These are phyloP conservation scores for Mastomys natalensis DNA, from an alignment of 2,113 vertebrate species.

Conservation along the genomic window DNA sequence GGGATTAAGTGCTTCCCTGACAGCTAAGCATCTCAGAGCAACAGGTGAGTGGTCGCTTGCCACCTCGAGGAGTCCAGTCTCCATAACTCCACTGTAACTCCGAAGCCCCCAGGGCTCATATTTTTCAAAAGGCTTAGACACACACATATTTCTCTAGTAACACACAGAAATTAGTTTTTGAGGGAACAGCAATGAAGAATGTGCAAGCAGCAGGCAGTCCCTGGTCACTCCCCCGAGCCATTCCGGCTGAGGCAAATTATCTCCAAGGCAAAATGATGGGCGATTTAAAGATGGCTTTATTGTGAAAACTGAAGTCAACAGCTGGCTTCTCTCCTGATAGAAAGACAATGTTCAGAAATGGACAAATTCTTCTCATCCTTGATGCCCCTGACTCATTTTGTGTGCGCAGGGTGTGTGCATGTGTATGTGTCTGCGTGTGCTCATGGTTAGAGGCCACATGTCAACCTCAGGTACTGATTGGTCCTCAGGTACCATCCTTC, in stretches of 20 bases:
- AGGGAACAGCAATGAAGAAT: no score
- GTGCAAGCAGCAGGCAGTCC: neutral
- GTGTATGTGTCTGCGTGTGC: neutral
- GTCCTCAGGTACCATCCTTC: neutral
- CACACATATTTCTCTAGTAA: neutral
- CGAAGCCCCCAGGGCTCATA: neutral
- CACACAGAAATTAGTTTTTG: neutral
- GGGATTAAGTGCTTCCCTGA: conserved; percentile 63
- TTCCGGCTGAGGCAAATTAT: neutral
- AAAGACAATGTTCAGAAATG: neutral
- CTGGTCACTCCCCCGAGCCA: neutral
- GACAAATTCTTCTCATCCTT: neutral
- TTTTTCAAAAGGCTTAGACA: neutral
- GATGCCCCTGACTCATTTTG: neutral
- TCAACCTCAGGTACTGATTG: neutral
- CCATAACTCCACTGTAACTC: neutral
- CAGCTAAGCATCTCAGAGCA: conserved; percentile 53
- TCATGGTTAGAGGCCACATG: neutral
- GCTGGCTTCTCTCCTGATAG: neutral
- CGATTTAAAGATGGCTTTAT: neutral
- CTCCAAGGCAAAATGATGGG: neutral
- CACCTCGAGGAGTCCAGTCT: neutral
- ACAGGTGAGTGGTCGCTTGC: neutral
- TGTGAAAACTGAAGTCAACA: neutral
- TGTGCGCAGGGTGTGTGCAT: neutral